Evolutionary conservation across 2,797 vertebrate species (phyloP).

Genomic region (Gambelia wislizenii): DNA sequence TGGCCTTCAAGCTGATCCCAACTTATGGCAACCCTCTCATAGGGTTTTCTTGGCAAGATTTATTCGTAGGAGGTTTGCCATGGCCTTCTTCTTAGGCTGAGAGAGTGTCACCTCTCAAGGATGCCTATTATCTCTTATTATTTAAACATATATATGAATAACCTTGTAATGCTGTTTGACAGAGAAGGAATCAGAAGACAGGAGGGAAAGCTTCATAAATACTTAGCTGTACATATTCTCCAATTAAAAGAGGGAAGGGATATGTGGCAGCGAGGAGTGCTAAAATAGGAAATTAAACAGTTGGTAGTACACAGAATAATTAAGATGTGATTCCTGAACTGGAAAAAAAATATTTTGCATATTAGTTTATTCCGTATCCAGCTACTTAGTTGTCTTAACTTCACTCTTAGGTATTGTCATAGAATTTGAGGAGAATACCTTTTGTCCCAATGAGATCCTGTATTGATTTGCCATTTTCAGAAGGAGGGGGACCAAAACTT

Average conservation of each 20-base stretch:
- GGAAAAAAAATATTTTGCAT: not conserved
- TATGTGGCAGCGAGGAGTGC: not conserved
- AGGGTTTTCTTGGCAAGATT: too few relatives aligned
- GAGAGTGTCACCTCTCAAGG: too few relatives aligned
- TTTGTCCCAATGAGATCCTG: too few relatives aligned
- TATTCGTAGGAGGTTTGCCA: too few relatives aligned
- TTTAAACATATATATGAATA: constrained; percentile 61
- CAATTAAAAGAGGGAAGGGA: not conserved
- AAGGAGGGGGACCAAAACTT: too few relatives aligned
- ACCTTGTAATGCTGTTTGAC: not conserved
- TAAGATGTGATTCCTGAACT: not conserved
- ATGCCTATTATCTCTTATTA: constrained; percentile 54
- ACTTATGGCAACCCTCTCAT: too few relatives aligned
- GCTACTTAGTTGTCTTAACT: not conserved
- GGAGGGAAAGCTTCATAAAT: not conserved
- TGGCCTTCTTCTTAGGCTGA: too few relatives aligned
- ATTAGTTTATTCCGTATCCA: not conserved
- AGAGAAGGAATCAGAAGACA: constrained; percentile 39
- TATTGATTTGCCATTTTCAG: too few relatives aligned
- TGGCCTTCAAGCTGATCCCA: too few relatives aligned
- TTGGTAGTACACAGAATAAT: not conserved
- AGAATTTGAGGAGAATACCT: too few relatives aligned
- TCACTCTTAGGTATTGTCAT: too few relatives aligned
- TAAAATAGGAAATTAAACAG: not conserved
- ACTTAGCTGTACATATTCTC: not conserved